These are phyloP conservation scores for Myodes glareolus DNA, from an alignment of 2,113 vertebrate genomes.

Conservation along the genomic window DNA sequence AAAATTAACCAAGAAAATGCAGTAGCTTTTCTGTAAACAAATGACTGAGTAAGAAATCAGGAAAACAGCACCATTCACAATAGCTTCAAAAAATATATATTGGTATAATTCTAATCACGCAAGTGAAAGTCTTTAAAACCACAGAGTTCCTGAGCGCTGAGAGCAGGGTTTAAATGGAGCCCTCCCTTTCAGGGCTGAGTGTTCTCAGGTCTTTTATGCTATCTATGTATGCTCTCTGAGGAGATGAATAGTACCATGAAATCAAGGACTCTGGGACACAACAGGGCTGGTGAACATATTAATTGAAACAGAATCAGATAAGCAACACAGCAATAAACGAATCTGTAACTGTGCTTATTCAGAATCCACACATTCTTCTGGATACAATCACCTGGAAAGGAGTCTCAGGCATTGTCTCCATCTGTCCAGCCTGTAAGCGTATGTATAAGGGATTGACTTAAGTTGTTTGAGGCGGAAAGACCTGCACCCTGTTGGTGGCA, in stretches of 20 bases:
- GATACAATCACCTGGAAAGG: background rate
- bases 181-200: too few relatives aligned
- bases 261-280: background rate
- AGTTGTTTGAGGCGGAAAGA: background rate
- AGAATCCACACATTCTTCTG: background rate
- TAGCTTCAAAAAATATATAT: background rate
- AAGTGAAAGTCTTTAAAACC: background rate
- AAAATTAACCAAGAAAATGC: background rate
- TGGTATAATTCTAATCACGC: background rate
- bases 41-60: background rate
- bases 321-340: background rate
- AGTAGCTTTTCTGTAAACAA: background rate
- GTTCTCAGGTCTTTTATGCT: too few relatives aligned
- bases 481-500: background rate
- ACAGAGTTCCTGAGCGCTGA: too few relatives aligned
- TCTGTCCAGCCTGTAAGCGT: background rate
- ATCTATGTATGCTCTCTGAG: too few relatives aligned
- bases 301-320: background rate
- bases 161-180: too few relatives aligned
- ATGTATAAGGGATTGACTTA: background rate
- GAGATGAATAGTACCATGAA: background rate
- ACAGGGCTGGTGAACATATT: background rate
- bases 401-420: background rate
- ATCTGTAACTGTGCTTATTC: background rate
- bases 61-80: background rate